A percentile compares a stretch with the other conserved stretches of the same genome.
Evolutionary conservation across 2,113 vertebrate genomes (phyloP).

Genomic region (Pluvianellus socialis): DNA sequence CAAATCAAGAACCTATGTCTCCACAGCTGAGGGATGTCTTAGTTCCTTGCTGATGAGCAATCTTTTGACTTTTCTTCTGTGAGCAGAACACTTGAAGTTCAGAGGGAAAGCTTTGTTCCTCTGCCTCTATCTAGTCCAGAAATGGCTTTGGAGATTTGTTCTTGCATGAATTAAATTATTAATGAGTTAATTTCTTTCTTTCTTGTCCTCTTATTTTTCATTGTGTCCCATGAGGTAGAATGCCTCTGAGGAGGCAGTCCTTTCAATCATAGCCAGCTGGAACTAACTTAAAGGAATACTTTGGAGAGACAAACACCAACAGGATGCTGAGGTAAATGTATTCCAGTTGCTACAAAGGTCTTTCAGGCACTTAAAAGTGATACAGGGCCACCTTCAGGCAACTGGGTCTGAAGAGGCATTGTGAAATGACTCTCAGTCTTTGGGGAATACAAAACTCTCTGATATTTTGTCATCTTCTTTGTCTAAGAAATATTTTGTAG

Average conservation of each 20-base stretch:
- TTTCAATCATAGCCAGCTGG: neutral
- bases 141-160: neutral
- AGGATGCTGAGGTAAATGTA: neutral
- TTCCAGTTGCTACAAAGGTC: neutral
- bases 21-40: neutral
- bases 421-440: neutral
- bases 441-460: neutral
- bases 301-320: neutral
- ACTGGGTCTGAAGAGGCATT: neutral
- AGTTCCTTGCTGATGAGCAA: neutral
- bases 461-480: neutral
- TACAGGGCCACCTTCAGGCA: neutral
- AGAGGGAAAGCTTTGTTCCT: neutral
- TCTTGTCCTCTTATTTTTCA: neutral
- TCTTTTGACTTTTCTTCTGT: neutral
- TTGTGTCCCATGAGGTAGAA: neutral
- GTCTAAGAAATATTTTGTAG: neutral
- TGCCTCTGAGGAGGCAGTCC: neutral
- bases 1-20: neutral
- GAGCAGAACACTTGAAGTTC: neutral
- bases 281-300: neutral
- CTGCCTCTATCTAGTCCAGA: neutral
- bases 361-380: neutral
- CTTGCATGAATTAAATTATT: neutral
- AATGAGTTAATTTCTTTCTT: neutral